phyloP scores from a whole-genome alignment of 2,113 vertebrate genomes.

The Camelus bactrianus region DNA sequence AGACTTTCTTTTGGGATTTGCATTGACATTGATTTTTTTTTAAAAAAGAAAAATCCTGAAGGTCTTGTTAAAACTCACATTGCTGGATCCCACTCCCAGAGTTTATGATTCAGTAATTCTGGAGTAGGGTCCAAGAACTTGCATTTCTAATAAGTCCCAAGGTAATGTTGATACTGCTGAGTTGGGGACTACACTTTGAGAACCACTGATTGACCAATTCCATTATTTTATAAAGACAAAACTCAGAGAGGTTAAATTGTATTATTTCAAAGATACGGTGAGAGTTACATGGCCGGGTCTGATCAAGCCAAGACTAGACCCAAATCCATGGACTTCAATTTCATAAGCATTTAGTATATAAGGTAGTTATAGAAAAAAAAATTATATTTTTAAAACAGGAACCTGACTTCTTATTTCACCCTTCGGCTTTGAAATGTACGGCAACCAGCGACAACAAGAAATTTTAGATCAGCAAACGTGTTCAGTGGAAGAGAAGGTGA shows the following conservation, averaged over 20 bases:
- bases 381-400: not conserved
- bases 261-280: not conserved
- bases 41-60: not conserved
- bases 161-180: not conserved
- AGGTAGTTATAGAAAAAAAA: not conserved
- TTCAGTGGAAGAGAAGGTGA: not conserved
- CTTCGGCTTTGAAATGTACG: not conserved
- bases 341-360: not conserved
- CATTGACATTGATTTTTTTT: not conserved
- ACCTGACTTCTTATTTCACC: not conserved
- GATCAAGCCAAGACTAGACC: not conserved
- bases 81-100: not conserved
- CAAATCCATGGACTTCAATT: not conserved
- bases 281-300: not conserved
- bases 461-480: not conserved
- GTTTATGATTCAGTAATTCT: not conserved
- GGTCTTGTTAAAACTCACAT: not conserved
- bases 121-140: not conserved
- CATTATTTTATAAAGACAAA: not conserved
- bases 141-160: not conserved
- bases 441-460: not conserved
- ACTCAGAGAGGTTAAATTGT: not conserved
- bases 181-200: not conserved
- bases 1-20: not conserved
- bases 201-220: not conserved